A percentile compares a stretch with the other conserved stretches of the same genome.
These are phyloP conservation scores for Caradrina clavipalpis DNA, from an alignment of 2,888 invertebrate species.

Conservation along the genomic window DNA sequence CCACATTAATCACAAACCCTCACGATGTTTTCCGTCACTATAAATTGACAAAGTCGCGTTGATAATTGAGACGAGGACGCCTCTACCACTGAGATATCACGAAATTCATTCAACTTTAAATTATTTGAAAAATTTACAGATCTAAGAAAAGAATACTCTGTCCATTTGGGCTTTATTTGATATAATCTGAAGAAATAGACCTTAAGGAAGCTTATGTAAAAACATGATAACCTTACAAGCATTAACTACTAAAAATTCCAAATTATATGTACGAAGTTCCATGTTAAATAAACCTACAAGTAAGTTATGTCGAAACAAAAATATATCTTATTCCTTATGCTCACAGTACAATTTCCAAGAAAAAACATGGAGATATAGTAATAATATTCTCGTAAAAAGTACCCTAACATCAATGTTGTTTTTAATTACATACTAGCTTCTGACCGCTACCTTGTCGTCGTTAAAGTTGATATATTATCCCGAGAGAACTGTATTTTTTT, in stretches of 20 bases:
- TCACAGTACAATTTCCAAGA: not conserved
- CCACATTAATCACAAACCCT: no score
- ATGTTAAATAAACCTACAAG: not conserved
- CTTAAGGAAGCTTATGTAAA: no score
- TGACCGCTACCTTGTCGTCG: no score
- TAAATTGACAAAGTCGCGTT: no score
- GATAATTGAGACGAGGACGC: no score
- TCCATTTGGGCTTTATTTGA: not conserved
- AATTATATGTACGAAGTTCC: not conserved
- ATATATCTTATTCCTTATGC: not conserved
- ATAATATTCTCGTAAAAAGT: not conserved
- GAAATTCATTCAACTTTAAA: no score
- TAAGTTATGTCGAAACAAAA: not conserved
- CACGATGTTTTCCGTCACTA: no score
- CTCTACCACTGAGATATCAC: no score
- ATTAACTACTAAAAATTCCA: not conserved
- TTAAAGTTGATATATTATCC: no score
- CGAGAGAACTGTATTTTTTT: no score
- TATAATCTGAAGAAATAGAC: not conserved
- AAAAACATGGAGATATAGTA: not conserved
- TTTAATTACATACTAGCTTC: conserved; percentile 19
- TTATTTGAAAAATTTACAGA: no score
- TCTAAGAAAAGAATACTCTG: not conserved
- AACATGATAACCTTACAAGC: not conserved
- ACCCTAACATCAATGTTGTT: not conserved